phyloP scores from a whole-genome alignment of 2,797 vertebrate genomes.

The Gallinago stenura region DNA sequence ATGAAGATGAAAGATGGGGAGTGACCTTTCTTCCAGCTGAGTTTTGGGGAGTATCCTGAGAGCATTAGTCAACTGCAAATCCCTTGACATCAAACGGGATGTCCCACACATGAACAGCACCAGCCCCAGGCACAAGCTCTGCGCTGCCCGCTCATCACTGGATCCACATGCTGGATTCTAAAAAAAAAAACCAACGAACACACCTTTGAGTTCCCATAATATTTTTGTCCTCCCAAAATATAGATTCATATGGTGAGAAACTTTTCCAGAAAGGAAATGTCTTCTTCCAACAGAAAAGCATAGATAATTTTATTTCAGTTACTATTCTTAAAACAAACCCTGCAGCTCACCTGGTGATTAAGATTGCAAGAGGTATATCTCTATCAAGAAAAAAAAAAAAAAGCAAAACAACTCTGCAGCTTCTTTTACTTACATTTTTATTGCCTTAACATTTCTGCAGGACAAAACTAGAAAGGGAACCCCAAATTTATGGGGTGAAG shows the following conservation, averaged over 20 bases:
- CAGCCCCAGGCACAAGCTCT: not conserved
- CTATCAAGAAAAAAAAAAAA: not conserved
- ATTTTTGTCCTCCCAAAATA: not conserved
- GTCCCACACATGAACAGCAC: accelerated
- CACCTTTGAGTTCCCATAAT: not conserved
- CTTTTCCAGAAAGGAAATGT: not conserved
- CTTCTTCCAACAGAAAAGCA: not conserved
- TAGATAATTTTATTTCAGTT: not conserved
- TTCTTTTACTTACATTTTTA: not conserved
- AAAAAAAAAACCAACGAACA: not conserved
- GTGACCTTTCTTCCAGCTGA: not conserved
- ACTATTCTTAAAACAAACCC: not conserved
- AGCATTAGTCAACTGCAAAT: not conserved
- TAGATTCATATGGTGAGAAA: not conserved
- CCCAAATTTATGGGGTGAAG: not conserved
- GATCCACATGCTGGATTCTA: not conserved
- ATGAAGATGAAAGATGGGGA: not conserved
- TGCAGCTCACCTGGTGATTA: not conserved
- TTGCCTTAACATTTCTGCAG: not conserved
- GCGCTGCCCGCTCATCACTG: accelerated
- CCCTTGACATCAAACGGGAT: not conserved
- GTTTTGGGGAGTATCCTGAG: not conserved
- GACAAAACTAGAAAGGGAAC: not conserved
- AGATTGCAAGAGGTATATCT: not conserved
- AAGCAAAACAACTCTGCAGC: no score